phyloP scores from a whole-genome alignment of 2,113 vertebrate species.

The Odocoileus virginianus region DNA sequence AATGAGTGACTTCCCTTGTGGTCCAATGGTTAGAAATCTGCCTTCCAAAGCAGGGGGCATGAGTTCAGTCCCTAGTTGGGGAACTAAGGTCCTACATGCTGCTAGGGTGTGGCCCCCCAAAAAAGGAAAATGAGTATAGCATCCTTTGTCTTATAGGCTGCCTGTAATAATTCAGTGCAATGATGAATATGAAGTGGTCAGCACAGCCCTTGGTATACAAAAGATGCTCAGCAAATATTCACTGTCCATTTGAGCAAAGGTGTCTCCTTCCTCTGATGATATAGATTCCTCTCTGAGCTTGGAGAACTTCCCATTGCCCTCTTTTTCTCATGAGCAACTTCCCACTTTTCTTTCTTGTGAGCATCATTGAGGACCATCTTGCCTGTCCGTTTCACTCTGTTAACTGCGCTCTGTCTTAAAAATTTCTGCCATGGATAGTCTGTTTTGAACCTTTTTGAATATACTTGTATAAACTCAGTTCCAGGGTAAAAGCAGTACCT shows the following conservation, averaged over 20 bases:
- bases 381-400: background rate
- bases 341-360: background rate
- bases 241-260: background rate
- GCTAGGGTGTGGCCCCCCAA: background rate
- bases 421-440: background rate
- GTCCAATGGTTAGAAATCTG: background rate
- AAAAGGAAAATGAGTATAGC: background rate
- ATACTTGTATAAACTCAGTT: background rate
- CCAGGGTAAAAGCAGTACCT: background rate
- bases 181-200: accelerated
- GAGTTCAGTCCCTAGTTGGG: background rate
- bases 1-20: background rate
- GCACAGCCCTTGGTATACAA: background rate
- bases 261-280: background rate
- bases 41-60: background rate
- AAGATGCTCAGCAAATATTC: background rate
- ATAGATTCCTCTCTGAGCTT: background rate
- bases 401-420: background rate
- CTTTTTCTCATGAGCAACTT: background rate
- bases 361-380: background rate
- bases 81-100: background rate
- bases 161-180: background rate
- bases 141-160: background rate
- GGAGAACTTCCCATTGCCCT: accelerated
- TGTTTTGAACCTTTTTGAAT: background rate